These are phyloP conservation scores for Puffinus mauretanicus DNA, from an alignment of 2,113 vertebrate species.

Conservation along the genomic window DNA sequence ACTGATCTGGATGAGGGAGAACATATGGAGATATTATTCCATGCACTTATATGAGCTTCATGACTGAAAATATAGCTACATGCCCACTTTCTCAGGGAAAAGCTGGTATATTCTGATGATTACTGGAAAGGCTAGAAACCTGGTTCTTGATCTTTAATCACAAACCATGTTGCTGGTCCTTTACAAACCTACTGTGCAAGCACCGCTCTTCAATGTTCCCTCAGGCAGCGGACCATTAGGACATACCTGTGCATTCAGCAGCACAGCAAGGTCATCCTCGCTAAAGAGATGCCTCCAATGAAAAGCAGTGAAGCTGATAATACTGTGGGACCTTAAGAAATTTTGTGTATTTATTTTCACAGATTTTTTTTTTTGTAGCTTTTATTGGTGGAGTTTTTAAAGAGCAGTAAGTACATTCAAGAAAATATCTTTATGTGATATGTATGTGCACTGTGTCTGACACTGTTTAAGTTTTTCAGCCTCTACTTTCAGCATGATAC, in stretches of 20 bases:
- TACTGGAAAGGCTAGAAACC: neutral
- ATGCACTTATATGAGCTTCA: neutral
- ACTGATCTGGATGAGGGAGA: conserved; percentile 5
- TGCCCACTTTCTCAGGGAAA: neutral
- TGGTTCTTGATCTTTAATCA: neutral
- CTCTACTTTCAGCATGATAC: neutral
- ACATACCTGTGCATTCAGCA: neutral
- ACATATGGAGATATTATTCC: conserved; percentile 12
- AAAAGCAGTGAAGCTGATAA: neutral
- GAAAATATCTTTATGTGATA: neutral
- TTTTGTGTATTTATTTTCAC: conserved; percentile 1
- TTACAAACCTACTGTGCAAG: neutral
- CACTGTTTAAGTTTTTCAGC: neutral
- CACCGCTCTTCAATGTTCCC: neutral
- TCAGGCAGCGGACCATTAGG: neutral
- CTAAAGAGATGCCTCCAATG: neutral
- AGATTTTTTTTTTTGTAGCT: neutral
- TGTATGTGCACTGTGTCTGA: neutral
- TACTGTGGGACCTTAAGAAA: neutral
- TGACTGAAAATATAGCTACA: neutral
- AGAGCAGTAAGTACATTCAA: neutral
- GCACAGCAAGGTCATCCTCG: neutral
- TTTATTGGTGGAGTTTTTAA: neutral
- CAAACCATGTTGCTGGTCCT: neutral
- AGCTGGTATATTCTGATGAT: neutral